These are phyloP conservation scores for Neolamprologus toae DNA, from an alignment of 2,113 vertebrate genomes.

Conservation along the genomic window DNA sequence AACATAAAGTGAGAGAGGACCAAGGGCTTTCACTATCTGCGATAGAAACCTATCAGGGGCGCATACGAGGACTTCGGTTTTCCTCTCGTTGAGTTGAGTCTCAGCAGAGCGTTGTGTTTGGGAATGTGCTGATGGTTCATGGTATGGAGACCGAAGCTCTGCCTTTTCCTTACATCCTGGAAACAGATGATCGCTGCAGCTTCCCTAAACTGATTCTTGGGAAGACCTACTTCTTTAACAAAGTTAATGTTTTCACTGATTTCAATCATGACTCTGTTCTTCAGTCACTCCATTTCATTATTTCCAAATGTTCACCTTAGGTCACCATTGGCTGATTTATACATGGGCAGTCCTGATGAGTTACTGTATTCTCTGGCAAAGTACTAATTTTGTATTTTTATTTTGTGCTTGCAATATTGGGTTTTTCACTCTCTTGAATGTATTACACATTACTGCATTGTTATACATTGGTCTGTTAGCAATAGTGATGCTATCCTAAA, in stretches of 20 bases:
- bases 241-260: neutral
- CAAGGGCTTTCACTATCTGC: too few species aligned
- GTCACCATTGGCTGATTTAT: neutral
- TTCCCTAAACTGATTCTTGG: neutral
- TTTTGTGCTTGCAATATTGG: neutral
- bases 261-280: neutral
- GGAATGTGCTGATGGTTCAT: neutral
- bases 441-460: neutral
- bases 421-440: neutral
- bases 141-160: neutral
- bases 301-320: neutral
- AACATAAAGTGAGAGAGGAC: too few species aligned
- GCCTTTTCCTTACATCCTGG: neutral
- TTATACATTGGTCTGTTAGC: neutral
- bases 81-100: neutral
- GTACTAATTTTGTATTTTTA: neutral
- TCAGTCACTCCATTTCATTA: neutral
- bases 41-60: too few species aligned
- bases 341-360: neutral
- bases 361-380: neutral
- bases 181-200: neutral
- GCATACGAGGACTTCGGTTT: too few species aligned
- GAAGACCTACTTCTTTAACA: constrained; percentile 3
- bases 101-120: neutral
- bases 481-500: neutral